These are phyloP conservation scores for Platynereis dumerilii DNA, from an alignment of 2,888 invertebrate genomes.

Conservation along the genomic window DNA sequence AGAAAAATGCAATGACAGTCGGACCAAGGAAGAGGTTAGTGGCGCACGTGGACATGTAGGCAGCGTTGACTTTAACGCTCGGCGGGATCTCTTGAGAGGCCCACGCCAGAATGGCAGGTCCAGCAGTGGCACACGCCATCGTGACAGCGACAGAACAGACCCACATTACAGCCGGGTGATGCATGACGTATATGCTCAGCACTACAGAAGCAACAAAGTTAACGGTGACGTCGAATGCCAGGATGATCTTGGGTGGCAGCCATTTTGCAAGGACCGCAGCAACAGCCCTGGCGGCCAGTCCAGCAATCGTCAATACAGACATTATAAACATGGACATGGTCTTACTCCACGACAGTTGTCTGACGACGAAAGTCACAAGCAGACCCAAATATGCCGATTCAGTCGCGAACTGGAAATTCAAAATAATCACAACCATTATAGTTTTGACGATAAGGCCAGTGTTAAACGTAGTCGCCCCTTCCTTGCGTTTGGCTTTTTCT, in stretches of 20 bases:
- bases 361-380: background rate
- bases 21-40: slow-evolving; percentile 1
- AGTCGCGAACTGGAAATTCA: background rate
- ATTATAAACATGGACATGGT: background rate
- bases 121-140: background rate
- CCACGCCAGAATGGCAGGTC: background rate
- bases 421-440: background rate
- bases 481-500: too few relatives aligned
- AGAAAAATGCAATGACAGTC: background rate
- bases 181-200: background rate
- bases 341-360: background rate
- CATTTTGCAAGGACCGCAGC: background rate
- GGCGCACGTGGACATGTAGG: background rate
- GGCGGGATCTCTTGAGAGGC: background rate
- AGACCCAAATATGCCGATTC: background rate
- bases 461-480: too few relatives aligned
- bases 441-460: too few relatives aligned
- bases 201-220: background rate
- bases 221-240: background rate
- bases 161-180: background rate
- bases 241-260: background rate
- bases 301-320: background rate
- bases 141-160: background rate
- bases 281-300: background rate
- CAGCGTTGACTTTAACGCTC: background rate